Evolutionary conservation across 2,113 vertebrate species (phyloP).

Genomic region (Copsychus sechellarum): DNA sequence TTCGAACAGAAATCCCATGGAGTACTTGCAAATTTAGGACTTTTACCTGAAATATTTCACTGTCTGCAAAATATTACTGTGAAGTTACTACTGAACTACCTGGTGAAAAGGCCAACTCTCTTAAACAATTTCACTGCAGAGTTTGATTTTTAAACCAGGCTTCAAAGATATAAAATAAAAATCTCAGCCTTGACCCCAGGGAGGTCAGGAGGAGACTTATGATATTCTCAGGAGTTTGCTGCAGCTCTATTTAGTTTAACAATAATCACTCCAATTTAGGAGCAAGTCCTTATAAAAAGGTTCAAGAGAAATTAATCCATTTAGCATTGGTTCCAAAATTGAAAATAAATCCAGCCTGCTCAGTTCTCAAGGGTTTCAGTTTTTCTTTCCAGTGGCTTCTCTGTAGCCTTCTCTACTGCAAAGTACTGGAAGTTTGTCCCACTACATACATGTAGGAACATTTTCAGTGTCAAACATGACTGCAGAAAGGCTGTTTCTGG

Average conservation of each 20-base stretch:
- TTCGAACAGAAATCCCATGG: not conserved
- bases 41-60: not conserved
- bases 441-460: not conserved
- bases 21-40: not conserved
- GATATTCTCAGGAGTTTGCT: slow-evolving; percentile 7
- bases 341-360: slow-evolving; percentile 9
- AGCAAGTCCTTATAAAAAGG: slow-evolving; percentile 19
- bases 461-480: not conserved
- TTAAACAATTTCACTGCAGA: not conserved
- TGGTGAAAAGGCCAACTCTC: not conserved
- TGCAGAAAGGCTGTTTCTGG: not conserved
- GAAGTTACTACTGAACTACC: not conserved
- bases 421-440: not conserved
- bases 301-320: slow-evolving; percentile 48
- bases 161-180: slow-evolving; percentile 51
- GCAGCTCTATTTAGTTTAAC: slow-evolving; percentile 36
- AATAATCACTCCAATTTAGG: slow-evolving; percentile 54
- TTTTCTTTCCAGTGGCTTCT: not conserved
- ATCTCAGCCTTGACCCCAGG: not conserved
- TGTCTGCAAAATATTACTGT: not conserved
- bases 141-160: slow-evolving; percentile 17
- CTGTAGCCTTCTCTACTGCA: not conserved
- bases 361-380: not conserved
- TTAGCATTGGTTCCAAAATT: slow-evolving; percentile 18
- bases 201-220: not conserved